Conservation (phyloP, 2,113 vertebrate genomes). For the Nycticorax nycticorax region DNA sequence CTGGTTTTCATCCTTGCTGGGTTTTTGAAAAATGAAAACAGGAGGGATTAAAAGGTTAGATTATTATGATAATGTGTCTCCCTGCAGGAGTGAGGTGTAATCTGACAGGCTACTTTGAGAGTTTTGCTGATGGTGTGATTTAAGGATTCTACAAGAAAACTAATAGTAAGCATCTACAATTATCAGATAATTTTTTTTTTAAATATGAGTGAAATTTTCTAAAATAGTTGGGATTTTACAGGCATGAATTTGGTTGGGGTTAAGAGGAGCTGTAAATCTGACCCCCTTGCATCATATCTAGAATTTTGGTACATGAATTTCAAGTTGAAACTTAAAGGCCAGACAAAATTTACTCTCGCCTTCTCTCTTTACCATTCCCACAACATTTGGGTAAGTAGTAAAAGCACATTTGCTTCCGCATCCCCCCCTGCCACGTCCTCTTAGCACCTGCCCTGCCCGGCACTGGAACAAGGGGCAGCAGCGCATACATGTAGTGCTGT, state of each 20-base stretch:
- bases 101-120: neutral
- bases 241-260: neutral
- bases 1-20: neutral
- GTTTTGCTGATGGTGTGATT: neutral
- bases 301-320: neutral
- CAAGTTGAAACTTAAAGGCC: neutral
- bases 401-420: neutral
- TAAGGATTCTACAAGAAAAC: neutral
- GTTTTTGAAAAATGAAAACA: neutral
- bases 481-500: neutral
- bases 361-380: neutral
- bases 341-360: neutral
- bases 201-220: neutral
- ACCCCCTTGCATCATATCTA: neutral
- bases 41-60: slow-evolving; percentile 32
- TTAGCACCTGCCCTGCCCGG: neutral
- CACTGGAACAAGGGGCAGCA: neutral
- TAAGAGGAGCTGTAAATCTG: neutral
- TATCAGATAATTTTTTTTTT: neutral
- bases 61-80: neutral
- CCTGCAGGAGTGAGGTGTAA: neutral
- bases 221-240: neutral
- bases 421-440: neutral
- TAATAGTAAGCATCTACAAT: neutral
- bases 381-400: neutral